Base-by-base conservation (phyloP, 2,888 invertebrate species). In the Drosophila nigritarsus region DNA sequence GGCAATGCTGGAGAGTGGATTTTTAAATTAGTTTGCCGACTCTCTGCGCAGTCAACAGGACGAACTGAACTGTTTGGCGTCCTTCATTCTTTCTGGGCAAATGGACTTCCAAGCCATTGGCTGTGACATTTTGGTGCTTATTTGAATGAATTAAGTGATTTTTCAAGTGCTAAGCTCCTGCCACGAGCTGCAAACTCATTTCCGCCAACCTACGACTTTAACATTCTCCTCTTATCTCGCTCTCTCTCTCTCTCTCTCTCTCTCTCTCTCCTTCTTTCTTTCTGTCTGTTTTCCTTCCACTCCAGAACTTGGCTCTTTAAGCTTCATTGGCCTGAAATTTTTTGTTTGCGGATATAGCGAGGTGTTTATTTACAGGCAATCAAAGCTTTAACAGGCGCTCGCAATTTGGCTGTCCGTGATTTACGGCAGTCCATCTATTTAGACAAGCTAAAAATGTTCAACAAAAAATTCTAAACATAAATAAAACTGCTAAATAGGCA, bases 101-200 rank as follows among this genome's bases (percentile, higher is more conserved):
- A 89, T 79, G 82, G 82, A 67, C 65, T 73, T 71, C 69, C 67
- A 68, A 67, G 67, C 73, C 84, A 76, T 80, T 80, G 86, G 82
- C 66, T 58, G 63, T 73, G 75, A 75, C 85, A 79, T 73, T 79
- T 83, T 70, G 70, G 83, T 78, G 90, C 88, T 90, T 90, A 87
- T 89, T 89, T 89, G 89, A 89, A 89, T 89, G 91, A 90, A 89
- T 89, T 89, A 89, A 90, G 90, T 89, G 90, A 90, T 89, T 89
- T 90, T 83, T 89, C 90, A 90, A 86, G 90, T 82, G 84, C 87
- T 86, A 78, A 87, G 90, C 87, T 70, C n/a, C 15, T 50, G 75
- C 88, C 88, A 83, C 80, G 82, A 88, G 83, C 87, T 86, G 75
- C 78, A 82, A 88, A 90, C 84, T 87, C 90, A 87, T 90, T 87